These are phyloP conservation scores for Trisateles emortualis DNA, from an alignment of 2,888 invertebrate species.

Conservation along the genomic window DNA sequence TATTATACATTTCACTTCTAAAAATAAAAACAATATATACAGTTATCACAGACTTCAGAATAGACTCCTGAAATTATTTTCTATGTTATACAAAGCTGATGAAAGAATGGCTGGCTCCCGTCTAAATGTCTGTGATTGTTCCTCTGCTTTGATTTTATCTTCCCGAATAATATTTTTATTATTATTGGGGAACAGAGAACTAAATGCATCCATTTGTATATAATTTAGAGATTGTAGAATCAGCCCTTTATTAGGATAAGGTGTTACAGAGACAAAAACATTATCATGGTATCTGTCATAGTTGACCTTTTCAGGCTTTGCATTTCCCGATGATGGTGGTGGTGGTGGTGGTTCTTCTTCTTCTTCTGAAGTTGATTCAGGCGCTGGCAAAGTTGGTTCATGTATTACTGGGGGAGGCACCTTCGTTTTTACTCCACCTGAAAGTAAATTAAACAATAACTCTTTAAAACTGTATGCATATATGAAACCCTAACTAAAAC, in stretches of 20 bases:
- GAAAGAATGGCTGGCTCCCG: conserved; percentile 71
- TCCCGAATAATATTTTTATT: conserved; percentile 39
- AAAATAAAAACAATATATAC: conserved; percentile 22
- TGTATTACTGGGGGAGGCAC: conserved; percentile 45
- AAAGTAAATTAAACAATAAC: conserved; percentile 34
- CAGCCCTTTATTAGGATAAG: conserved; percentile 79
- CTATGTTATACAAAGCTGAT: conserved; percentile 73
- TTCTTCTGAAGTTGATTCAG: no score
- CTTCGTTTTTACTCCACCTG: conserved; percentile 63
- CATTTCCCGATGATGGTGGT: conserved; percentile 27
- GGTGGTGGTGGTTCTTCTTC: conserved; percentile 20
- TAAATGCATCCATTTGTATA: conserved; percentile 83
- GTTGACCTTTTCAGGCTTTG: conserved; percentile 43
- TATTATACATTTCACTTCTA: conserved; percentile 19
- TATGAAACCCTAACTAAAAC: no score
- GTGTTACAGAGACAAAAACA: conserved; percentile 56
- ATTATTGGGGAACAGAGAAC: conserved; percentile 69
- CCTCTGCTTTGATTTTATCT: conserved; percentile 40
- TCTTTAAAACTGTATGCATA: no score
- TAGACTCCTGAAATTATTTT: conserved; percentile 79
- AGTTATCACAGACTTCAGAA: conserved; percentile 63
- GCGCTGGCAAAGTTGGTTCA: conserved; percentile 31
- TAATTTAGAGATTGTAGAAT: conserved; percentile 81
- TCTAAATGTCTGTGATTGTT: conserved; percentile 52
- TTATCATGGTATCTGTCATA: conserved; percentile 32